Evolutionary conservation across 2,888 invertebrate genomes (phyloP), one percentile per base, ranked within the genome.

Genomic region (Odiellus spinosus): DNA sequence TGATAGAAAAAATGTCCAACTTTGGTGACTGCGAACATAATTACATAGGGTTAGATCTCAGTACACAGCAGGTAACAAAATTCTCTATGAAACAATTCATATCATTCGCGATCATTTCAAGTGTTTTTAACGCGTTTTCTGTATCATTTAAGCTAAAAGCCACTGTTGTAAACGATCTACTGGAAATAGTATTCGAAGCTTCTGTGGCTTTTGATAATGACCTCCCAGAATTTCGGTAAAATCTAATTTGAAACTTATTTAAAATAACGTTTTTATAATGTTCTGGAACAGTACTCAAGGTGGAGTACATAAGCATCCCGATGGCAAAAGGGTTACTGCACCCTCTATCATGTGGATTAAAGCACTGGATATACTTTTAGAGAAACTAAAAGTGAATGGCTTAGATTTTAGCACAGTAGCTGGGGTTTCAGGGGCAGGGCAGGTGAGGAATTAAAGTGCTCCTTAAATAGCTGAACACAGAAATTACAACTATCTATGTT

Each of bases 341-440:
- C 91, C 91, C 1, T 80, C 87, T 0, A 69, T 84, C 20, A 82
- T 96, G 78, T 96, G 93, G 93, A 80, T 96, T 6, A 90, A 91
- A 69, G 90, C 93, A 0, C 64, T 95, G 40, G 95, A 96, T 62
- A 77, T 91, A 71, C 75, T 90, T 2, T 71, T 96, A 68, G 85
- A 87, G 63, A 76, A 80, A 51, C 71, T 95, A 32, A 75, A 82
- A 32, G 75, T 82, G 2, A 76, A 76, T 44, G 85, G 84, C 8
- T 82, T 84, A 1, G 83, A 87, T 64, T 83, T 93, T 60, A 75
- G 77, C 17, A 76, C 75, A 53, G 78, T 96, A n/a, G 74, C 72
- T 1, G 83, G 84, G 1, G 69, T 96, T 48, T 87, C 88, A 12
- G 95, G 93, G 0, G 82, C 85, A 52, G 93, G 82, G 3, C 93